Conservation (phyloP, 2,888 invertebrate genomes). For the Leucoma salicis region DNA sequence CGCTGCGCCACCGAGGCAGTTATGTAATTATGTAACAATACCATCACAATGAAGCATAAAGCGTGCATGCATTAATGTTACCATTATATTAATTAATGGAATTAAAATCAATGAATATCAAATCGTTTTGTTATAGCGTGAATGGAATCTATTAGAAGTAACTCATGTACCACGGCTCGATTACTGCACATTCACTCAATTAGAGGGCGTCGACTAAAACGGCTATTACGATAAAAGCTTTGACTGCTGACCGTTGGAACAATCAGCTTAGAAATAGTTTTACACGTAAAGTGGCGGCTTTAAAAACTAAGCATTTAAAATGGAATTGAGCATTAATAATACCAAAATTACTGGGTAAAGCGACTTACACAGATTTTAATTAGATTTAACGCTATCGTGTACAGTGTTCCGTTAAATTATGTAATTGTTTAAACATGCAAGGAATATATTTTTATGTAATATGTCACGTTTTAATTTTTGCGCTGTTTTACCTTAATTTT, state of each 20-base stretch:
- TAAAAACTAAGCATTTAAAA: not conserved
- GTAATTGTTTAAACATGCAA: not conserved
- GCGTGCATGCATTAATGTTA: too few relatives aligned
- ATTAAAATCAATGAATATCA: conserved; percentile 38
- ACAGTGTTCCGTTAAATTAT: not conserved
- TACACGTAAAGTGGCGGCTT: not conserved
- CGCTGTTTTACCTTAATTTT: too few relatives aligned
- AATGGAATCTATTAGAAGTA: conserved; percentile 52
- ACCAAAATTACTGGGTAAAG: not conserved
- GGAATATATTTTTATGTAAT: too few relatives aligned
- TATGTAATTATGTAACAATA: too few relatives aligned
- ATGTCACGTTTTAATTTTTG: too few relatives aligned
- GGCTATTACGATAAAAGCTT: conserved; percentile 46
- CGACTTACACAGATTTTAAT: not conserved
- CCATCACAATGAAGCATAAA: too few relatives aligned
- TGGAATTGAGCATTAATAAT: not conserved
- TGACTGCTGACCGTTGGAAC: conserved; percentile 17
- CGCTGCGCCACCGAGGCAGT: too few relatives aligned
- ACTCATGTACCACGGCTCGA: conserved; percentile 51
- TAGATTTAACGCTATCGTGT: not conserved
- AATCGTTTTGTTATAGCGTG: conserved; percentile 43
- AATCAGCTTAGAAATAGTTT: conserved; percentile 8
- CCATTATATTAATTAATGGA: conserved; percentile 6
- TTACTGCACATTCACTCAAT: conserved; percentile 55
- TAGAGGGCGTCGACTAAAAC: conserved; percentile 45